Base-by-base conservation (phyloP, 2,113 vertebrate genomes). In the Uropsilus gracilis region DNA sequence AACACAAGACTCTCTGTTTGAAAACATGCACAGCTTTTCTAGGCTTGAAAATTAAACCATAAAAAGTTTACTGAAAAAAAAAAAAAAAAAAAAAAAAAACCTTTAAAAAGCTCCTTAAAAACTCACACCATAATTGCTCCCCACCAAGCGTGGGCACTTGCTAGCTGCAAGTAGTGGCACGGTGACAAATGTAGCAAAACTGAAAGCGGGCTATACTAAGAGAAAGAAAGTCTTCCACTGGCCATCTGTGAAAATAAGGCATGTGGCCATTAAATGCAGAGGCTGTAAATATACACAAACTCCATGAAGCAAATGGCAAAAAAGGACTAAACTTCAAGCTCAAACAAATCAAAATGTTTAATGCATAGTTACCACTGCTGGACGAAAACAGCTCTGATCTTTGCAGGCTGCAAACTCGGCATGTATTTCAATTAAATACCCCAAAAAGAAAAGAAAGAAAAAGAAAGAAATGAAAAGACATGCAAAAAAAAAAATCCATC, bases 221-320 rank as follows among this genome's bases (percentile, higher is more conserved):
- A 97, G 97, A 97, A 97, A 98, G 95, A 97, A 97, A 97, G 92
- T 97, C 98, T 98, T 98, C 98, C 97, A 98, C 97, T 98, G 98
- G 98, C 98, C 98, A 99, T 99, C 98, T 99, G 98, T 98, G 98
- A 98, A 98, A 98, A 98, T 97, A 98, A 98, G 98, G 98, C 98
- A 98, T 98, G 98, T 97, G 97, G 98, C 98, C 98, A 98, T 98
- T 98, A 98, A 98, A 98, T 98, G 98, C 98, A 98, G 98, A 98
- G 98, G 98, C 98, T 98, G 98, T 98, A 98, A 98, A 98, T 98
- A 98, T 94, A 98, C 97, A 97, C 97, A 98, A 98, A 98, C 97
- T 98, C 97, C 97, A 98, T 92, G 98, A 98, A 98, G 97, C 96
- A 98, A 98, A 98, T 92, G 97, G 96, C 66, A 97, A 96, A 94